Percentiles rank a stretch among this genome's conserved stretches.
Conservation (phyloP, 2,797 vertebrate species). For the Melopsittacus undulatus region DNA sequence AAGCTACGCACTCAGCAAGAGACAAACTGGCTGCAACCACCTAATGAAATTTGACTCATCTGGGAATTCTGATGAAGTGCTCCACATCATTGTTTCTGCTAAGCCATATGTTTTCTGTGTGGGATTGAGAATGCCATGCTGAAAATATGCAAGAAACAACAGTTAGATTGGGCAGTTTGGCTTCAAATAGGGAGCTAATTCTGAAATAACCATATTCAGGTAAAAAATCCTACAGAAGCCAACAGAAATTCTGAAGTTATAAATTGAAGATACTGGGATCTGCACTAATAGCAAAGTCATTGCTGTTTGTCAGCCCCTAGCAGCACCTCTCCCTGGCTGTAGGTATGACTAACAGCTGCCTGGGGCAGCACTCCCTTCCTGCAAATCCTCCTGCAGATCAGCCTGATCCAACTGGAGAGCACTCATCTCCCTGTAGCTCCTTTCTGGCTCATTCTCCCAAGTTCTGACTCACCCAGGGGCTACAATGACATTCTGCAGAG, state of each 20-base stretch:
- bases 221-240: background rate
- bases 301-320: background rate
- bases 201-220: background rate
- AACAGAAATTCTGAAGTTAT: background rate
- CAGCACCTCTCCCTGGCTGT: background rate
- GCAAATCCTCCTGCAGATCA: slow-evolving; percentile 5
- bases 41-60: slow-evolving; percentile 53
- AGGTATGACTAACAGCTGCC: slow-evolving; percentile 13
- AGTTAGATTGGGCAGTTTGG: background rate
- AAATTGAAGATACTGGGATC: background rate
- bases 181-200: background rate
- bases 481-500: slow-evolving; percentile 4
- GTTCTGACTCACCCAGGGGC: slow-evolving; percentile 33
- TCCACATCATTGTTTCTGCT: background rate
- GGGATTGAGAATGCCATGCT: background rate
- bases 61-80: slow-evolving; percentile 16
- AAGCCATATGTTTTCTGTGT: background rate
- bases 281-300: background rate
- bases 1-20: slow-evolving; percentile 13
- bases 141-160: background rate
- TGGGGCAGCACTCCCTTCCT: background rate
- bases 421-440: background rate
- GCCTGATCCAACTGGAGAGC: background rate
- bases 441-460: slow-evolving; percentile 12
- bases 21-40: slow-evolving; percentile 27